These are phyloP conservation scores for Microcebus griseorufus DNA, from an alignment of 2,113 vertebrate species.

Conservation along the genomic window DNA sequence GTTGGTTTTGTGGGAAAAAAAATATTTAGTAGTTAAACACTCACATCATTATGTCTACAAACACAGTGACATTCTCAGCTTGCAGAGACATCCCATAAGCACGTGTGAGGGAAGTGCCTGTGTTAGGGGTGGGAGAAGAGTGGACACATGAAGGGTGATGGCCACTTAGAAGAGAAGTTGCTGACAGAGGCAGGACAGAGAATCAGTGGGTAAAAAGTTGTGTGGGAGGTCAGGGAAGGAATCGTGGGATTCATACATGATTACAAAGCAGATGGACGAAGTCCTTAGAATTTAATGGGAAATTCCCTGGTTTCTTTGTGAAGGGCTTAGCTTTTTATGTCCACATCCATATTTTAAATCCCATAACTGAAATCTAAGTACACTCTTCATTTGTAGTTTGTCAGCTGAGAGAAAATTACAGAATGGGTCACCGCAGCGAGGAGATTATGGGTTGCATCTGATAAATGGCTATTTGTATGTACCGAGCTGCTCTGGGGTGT, in stretches of 20 bases:
- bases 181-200: background rate
- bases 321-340: slow-evolving; percentile 67
- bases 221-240: background rate
- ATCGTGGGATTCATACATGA: background rate
- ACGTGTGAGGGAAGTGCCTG: accelerated
- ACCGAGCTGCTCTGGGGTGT: slow-evolving; percentile 32
- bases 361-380: slow-evolving; percentile 66
- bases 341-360: slow-evolving; percentile 70
- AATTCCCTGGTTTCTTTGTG: slow-evolving; percentile 64
- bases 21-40: background rate
- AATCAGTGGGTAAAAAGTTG: background rate
- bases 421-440: slow-evolving; percentile 52
- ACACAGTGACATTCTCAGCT: background rate
- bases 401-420: slow-evolving; percentile 78
- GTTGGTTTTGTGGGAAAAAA: background rate
- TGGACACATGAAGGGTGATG: background rate
- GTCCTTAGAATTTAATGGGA: slow-evolving; percentile 50
- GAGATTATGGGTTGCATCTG: slow-evolving; percentile 68
- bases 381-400: slow-evolving; percentile 73
- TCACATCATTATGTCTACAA: background rate
- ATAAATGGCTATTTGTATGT: slow-evolving; percentile 72
- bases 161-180: background rate
- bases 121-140: too few relatives aligned
- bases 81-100: background rate
- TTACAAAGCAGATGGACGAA: background rate